These are phyloP conservation scores for Drosophila sordidapex DNA, from an alignment of 2,888 invertebrate species.

Conservation along the genomic window DNA sequence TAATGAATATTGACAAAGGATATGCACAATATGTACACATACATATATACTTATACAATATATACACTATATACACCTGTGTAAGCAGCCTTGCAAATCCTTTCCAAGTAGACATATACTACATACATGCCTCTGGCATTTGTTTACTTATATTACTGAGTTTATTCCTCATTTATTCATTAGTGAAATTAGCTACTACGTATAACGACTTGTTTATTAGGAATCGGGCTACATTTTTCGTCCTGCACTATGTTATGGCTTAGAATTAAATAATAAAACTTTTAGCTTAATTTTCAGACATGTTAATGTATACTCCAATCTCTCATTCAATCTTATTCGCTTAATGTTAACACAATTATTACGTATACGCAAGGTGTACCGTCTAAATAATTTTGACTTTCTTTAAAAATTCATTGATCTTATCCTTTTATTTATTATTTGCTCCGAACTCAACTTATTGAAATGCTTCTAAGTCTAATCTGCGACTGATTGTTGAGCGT, in stretches of 20 bases:
- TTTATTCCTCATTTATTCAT: conserved; percentile 53
- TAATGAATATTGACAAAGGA: conserved; percentile 85
- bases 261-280: neutral
- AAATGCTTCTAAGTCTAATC: conserved; percentile 13
- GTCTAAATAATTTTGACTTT: neutral
- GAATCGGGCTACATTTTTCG: neutral
- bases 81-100: conserved; percentile 13
- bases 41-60: conserved; percentile 11
- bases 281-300: neutral
- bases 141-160: conserved; percentile 9
- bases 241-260: neutral
- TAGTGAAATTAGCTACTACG: conserved; percentile 36
- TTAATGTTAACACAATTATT: neutral
- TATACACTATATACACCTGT: conserved; percentile 8
- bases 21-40: conserved; percentile 36
- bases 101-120: neutral
- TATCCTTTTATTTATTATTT: too few relatives aligned
- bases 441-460: neutral
- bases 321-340: neutral
- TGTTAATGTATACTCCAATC: neutral
- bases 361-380: neutral
- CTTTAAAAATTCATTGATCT: neutral
- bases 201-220: conserved; percentile 8
- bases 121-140: conserved; percentile 9
- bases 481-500: neutral